These are phyloP conservation scores for Tretioscincus oriximinensis DNA, from an alignment of 2,113 vertebrate species.

Conservation along the genomic window DNA sequence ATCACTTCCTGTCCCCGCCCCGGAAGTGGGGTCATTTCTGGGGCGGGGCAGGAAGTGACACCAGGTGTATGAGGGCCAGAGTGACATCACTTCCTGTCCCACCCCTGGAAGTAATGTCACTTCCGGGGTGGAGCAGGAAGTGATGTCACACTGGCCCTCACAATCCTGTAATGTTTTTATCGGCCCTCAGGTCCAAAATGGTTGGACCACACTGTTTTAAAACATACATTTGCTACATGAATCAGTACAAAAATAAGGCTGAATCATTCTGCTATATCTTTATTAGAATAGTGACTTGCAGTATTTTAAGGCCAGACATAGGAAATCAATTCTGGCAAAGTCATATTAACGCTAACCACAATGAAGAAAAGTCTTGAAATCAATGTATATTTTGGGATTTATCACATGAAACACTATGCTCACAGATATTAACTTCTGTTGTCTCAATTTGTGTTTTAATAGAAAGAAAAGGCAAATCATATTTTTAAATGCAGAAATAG, in stretches of 20 bases:
- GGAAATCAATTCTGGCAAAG: conserved; percentile 8
- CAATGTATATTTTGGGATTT: not conserved
- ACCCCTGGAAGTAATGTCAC: too few species aligned
- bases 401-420: not conserved
- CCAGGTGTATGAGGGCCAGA: too few species aligned
- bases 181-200: too few species aligned
- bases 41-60: too few species aligned
- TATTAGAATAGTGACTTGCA: conserved; percentile 29
- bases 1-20: too few species aligned
- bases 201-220: too few species aligned
- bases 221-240: conserved; percentile 6
- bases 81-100: too few species aligned
- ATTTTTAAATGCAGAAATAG: not conserved
- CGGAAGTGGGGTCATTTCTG: too few species aligned
- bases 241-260: not conserved
- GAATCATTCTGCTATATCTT: not conserved
- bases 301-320: conserved; percentile 17
- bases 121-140: too few species aligned
- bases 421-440: not conserved
- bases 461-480: too few species aligned
- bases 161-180: too few species aligned
- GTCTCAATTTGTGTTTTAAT: not conserved
- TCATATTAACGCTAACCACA: not conserved
- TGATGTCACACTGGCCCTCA: too few species aligned
- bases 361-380: not conserved